These are phyloP conservation scores for Muntiacus muntjak DNA, from an alignment of 2,113 vertebrate species.

Conservation along the genomic window DNA sequence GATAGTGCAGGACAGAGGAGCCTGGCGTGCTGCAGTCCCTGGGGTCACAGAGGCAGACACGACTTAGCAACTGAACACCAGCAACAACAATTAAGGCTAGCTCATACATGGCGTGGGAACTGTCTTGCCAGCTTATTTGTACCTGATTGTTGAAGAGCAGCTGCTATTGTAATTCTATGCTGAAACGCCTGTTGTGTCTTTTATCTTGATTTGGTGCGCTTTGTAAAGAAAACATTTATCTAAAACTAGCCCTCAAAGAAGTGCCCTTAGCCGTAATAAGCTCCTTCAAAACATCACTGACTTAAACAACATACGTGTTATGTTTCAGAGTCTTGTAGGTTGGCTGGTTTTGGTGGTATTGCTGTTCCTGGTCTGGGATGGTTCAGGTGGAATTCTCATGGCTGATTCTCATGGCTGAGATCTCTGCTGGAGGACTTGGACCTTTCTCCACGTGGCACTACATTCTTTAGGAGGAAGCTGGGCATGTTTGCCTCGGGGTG, in stretches of 20 bases:
- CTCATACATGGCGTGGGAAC: neutral
- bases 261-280: neutral
- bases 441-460: neutral
- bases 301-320: neutral
- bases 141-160: neutral
- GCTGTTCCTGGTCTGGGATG: neutral
- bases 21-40: neutral
- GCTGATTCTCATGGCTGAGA: neutral
- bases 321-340: neutral
- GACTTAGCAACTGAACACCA: neutral
- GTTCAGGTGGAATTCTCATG: neutral
- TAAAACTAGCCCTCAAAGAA: neutral
- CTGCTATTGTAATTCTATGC: neutral
- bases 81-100: neutral
- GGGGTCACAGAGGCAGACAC: neutral
- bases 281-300: neutral
- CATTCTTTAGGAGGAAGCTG: accelerated
- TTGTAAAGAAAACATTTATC: neutral
- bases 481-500: accelerated
- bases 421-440: neutral
- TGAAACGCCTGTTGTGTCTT: neutral
- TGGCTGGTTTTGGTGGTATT: neutral
- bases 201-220: neutral
- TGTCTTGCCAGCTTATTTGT: neutral
- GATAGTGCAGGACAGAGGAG: neutral